Conservation (phyloP, 1,140 invertebrate species). For the Lethrus apterus region DNA sequence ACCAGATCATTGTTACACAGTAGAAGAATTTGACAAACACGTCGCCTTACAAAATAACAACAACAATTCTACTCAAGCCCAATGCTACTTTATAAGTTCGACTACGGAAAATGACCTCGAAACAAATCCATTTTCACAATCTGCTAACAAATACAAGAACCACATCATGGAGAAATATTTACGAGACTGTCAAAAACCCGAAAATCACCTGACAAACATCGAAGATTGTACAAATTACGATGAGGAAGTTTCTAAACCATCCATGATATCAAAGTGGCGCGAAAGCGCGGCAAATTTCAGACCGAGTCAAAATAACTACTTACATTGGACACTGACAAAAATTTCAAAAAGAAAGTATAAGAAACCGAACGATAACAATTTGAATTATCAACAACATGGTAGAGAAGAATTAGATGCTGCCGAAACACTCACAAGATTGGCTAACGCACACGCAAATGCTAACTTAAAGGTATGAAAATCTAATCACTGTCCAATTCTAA, state of each 20-base stretch:
- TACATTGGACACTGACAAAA: conserved; percentile 46
- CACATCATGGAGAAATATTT: conserved; percentile 53
- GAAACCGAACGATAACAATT: background rate
- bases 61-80: conserved; percentile 14
- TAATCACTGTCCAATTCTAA: no score
- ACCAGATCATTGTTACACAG: conserved; percentile 6
- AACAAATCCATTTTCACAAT: conserved; percentile 30
- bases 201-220: conserved; percentile 22
- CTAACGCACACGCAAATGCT: conserved; percentile 30
- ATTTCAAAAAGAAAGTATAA: conserved; percentile 28
- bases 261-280: conserved; percentile 58
- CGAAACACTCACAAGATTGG: conserved; percentile 54
- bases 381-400: conserved; percentile 41
- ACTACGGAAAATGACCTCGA: conserved; percentile 37
- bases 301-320: conserved; percentile 57
- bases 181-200: conserved; percentile 32
- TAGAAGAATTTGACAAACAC: background rate
- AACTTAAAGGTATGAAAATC: no score
- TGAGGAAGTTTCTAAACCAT: conserved; percentile 41
- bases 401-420: conserved; percentile 63
- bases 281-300: conserved; percentile 60
- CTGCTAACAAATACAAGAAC: conserved; percentile 45
- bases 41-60: background rate
- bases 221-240: conserved; percentile 17
- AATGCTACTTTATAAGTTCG: conserved; percentile 40